These are phyloP conservation scores for Lasioglossum marginatum DNA, from an alignment of 2,888 invertebrate genomes.

Conservation along the genomic window DNA sequence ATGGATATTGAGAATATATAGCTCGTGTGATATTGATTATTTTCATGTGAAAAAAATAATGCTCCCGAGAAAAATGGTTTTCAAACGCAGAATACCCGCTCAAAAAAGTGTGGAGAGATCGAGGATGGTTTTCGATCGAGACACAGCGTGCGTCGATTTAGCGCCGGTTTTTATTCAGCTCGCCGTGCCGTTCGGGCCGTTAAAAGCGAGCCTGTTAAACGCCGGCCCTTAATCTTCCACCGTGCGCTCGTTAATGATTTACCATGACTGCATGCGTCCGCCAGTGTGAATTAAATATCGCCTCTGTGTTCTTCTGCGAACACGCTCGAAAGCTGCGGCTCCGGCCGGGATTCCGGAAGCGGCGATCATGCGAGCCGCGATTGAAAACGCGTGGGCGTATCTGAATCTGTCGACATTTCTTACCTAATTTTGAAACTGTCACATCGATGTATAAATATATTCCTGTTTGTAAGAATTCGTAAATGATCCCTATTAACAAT, in stretches of 20 bases:
- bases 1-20: too few species aligned
- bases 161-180: constrained; percentile 30
- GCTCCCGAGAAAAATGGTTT: neutral
- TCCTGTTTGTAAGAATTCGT: too few species aligned
- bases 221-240: constrained; percentile 9
- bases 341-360: constrained; percentile 6
- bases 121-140: neutral
- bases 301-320: constrained; percentile 5
- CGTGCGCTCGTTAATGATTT: constrained; percentile 20
- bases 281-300: constrained; percentile 18
- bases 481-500: neutral
- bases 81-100: neutral
- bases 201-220: constrained; percentile 12
- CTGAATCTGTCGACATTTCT: neutral
- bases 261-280: constrained; percentile 3
- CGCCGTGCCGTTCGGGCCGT: neutral
- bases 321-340: constrained; percentile 8
- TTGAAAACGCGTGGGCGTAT: neutral
- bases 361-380: neutral
- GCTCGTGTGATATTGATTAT: too few species aligned
- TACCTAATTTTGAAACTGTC: neutral
- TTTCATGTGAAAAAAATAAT: neutral
- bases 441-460: neutral
- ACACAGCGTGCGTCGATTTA: constrained; percentile 46
- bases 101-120: neutral